Evolutionary conservation across 2,113 vertebrate genomes (phyloP), one percentile per base, ranked within the genome.

Genomic region (Meles meles): DNA sequence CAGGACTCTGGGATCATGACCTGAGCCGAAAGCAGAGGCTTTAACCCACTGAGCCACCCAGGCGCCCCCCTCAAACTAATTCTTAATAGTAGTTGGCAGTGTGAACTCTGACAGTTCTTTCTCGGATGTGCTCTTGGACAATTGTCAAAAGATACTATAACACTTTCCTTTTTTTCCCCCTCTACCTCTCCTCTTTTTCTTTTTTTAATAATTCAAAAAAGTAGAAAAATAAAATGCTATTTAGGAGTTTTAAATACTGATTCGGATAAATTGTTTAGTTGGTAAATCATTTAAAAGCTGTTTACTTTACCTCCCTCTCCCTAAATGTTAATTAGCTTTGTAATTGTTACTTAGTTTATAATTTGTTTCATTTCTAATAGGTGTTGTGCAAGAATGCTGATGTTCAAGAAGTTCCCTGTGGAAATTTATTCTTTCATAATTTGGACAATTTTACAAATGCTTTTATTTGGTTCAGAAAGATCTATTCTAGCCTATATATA

Each of bases 401-500:
- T 97, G 88, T 97, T 97, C 88, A 88, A 96, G 55, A 97, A 97
- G 65, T 87, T 96, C 42, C 94, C 90, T 94, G 61, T 97, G 90
- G 94, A 96, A 96, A 95, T 96, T 96, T 80, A 69, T 95, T 98
- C 94, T 96, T 96, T 98, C 93, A 37, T 37, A 61, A 91, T 98
- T 85, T 97, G 79, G 97, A 77, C 63, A 97, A 74, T 98, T 98
- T 97, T 97, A 80, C 52, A 97, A 97, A 98, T 98, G 96, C 92
- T 97, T 67, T 87, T 77, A 69, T 63, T 97, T 98, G 92, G 57
- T 97, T 98, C 94, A 92, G 18, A 95, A 98, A 98, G 88, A 98
- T 98, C 69, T 49, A 97, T 93, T 97, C 83, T 89, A 96, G 84
- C 79, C 94, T 97, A 63, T 98, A 97, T 97, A 76, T 97, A 96